Evolutionary conservation across 2,113 vertebrate genomes (phyloP), one percentile per base, ranked within the genome.

Genomic region (Alces alces): DNA sequence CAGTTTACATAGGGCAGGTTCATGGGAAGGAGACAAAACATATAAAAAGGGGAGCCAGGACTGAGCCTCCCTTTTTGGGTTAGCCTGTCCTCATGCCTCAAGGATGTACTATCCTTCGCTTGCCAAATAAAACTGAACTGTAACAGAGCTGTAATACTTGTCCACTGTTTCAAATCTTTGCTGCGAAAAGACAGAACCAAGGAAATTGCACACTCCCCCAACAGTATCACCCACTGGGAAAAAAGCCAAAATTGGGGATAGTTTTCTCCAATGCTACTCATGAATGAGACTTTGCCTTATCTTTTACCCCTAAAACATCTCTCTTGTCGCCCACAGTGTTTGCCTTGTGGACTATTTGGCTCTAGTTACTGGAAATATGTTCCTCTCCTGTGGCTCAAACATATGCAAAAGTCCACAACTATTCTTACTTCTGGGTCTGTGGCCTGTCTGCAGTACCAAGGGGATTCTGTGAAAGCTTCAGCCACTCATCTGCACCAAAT

Each of bases 131-230:
- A 66, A n/a, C 64, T 36, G 17, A 66, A 21, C 64, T 36, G 33
- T 66, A 36, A 36, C 64, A 36, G 64, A 36, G 64, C 64, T n/a
- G 33, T 66, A 66, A 5, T 16, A 36, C 8, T 19, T 11, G 33
- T 66, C 33, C 8, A 36, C 17, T 21, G 33, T 66, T 66, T n/a
- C 61, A 19, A n/a, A 66, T n/a, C 33, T 66, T 36, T 66, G 33
- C 64, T 66, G 33, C 0, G 0, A 36, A 0, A 1, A 66, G 33
- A 66, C 17, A 21, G 64, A 66, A 66, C 16, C 33, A 66, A 36
- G 33, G 33, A 19, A 66, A 66, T 66, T 19, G 10, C 33, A n/a
- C 33, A 66, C 16, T 16, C 28, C 33, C 16, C 33, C 1, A 4
- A 66, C 28, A 3, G n/a, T 21, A n/a, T 52, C 78, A n/a, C 17